Evolutionary conservation across 2,113 vertebrate species (phyloP).

Genomic region (Anoura caudifer): DNA sequence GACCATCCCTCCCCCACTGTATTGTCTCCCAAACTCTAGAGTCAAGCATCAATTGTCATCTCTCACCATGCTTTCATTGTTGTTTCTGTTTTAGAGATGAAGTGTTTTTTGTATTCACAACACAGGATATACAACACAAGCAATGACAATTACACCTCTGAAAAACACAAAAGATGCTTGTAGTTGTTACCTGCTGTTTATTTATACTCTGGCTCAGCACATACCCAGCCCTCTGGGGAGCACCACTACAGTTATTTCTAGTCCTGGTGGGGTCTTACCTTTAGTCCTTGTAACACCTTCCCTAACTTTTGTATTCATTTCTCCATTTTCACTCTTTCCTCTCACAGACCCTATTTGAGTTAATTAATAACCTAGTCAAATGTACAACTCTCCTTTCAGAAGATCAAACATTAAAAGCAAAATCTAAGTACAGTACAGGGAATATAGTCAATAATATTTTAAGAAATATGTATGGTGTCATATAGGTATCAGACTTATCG

Average conservation of each 20-base stretch:
- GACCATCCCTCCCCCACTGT: not conserved
- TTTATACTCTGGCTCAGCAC: not conserved
- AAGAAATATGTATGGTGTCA: not conserved
- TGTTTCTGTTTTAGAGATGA: not conserved
- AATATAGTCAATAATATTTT: not conserved
- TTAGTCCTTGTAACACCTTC: not conserved
- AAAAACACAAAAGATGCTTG: not conserved
- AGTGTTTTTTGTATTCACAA: not conserved
- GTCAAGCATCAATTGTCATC: not conserved
- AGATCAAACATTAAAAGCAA: not conserved
- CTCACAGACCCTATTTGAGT: not conserved
- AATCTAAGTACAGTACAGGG: not conserved
- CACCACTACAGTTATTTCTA: not conserved
- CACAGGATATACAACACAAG: not conserved
- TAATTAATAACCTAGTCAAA: slow-evolving; percentile 5
- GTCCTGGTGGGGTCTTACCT: not conserved
- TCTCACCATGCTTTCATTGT: not conserved
- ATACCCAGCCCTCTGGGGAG: not conserved
- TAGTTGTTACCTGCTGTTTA: not conserved
- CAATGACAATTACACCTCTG: too few relatives aligned
- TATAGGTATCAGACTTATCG: not conserved
- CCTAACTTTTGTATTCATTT: not conserved
- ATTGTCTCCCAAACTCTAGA: not conserved
- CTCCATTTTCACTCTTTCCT: not conserved
- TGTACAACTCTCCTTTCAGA: not conserved